phyloP scores from a whole-genome alignment of 2,888 invertebrate species.

The Notocelia uddmanniana region DNA sequence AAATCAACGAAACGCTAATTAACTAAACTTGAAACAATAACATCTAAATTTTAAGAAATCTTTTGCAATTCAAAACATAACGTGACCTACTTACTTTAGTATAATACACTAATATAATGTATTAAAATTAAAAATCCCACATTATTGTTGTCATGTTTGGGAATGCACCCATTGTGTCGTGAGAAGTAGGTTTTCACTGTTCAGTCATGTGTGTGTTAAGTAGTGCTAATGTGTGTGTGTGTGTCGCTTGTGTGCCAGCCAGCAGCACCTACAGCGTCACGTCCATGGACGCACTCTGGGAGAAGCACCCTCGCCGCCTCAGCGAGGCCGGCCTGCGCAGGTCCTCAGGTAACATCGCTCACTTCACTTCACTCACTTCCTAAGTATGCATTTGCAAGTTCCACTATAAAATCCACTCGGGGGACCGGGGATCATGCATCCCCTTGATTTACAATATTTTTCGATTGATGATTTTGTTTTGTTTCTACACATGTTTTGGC shows the following conservation, averaged over 20 bases:
- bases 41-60: conserved; percentile 32
- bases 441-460: background rate
- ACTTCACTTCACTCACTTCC: conserved; percentile 49
- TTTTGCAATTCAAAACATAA: conserved; percentile 37
- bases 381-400: conserved; percentile 4
- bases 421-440: background rate
- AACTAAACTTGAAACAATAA: conserved; percentile 37
- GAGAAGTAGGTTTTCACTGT: conserved; percentile 48
- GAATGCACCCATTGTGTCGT: conserved; percentile 43
- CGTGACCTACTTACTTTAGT: conserved; percentile 28
- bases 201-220: conserved; percentile 61
- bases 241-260: conserved; percentile 82
- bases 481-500: background rate
- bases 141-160: conserved; percentile 35
- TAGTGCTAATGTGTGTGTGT: conserved; percentile 82
- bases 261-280: conserved; percentile 87
- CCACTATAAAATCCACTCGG: conserved; percentile 50
- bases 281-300: conserved; percentile 91
- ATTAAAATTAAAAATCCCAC: conserved; percentile 33
- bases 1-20: conserved; percentile 42
- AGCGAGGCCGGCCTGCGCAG: conserved; percentile 91
- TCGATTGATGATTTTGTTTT: background rate
- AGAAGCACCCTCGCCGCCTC: conserved; percentile 89
- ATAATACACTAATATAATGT: background rate
- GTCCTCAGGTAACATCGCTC: conserved; percentile 88